phyloP scores from a whole-genome alignment of 1,140 invertebrate genomes.

The Calephelis virginiensis region DNA sequence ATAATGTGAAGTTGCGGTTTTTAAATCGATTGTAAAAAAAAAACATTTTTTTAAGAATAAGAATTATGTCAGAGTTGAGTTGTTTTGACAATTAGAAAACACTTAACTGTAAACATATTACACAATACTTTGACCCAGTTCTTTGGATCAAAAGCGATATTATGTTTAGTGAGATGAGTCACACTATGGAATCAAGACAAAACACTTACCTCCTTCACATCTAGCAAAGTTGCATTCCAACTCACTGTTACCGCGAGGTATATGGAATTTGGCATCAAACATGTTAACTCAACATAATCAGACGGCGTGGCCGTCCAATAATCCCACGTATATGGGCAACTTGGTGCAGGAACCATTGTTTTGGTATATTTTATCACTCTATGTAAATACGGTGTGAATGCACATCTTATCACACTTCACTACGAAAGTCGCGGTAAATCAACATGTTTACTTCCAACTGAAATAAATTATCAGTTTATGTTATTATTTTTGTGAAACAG shows the following conservation, averaged over 20 bases:
- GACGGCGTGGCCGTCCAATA: conserved; percentile 82
- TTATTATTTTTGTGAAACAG: conserved; percentile 57
- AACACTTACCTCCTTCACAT: conserved; percentile 89
- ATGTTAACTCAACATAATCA: conserved; percentile 85
- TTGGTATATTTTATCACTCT: conserved; percentile 51
- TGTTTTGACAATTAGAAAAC: conserved; percentile 7
- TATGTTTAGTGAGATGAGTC: conserved; percentile 54
- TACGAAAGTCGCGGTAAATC: conserved; percentile 48
- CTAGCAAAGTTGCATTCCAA: conserved; percentile 85
- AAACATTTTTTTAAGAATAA: background rate
- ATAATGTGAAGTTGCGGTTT: background rate
- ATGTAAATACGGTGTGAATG: conserved; percentile 49
- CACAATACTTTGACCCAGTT: conserved; percentile 67
- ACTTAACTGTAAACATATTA: conserved; percentile 59
- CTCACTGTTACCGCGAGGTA: conserved; percentile 85
- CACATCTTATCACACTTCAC: conserved; percentile 64
- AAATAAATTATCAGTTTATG: conserved; percentile 53
- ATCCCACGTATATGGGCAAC: conserved; percentile 80
- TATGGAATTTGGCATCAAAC: conserved; percentile 92
- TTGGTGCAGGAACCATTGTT: conserved; percentile 84
- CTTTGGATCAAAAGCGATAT: conserved; percentile 42
- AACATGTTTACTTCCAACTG: conserved; percentile 54
- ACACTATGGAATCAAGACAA: conserved; percentile 37
- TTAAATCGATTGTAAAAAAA: background rate
- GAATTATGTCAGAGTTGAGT: background rate